Evolutionary conservation across 2,797 vertebrate genomes (phyloP).

Genomic region (Labeo calbasu): DNA sequence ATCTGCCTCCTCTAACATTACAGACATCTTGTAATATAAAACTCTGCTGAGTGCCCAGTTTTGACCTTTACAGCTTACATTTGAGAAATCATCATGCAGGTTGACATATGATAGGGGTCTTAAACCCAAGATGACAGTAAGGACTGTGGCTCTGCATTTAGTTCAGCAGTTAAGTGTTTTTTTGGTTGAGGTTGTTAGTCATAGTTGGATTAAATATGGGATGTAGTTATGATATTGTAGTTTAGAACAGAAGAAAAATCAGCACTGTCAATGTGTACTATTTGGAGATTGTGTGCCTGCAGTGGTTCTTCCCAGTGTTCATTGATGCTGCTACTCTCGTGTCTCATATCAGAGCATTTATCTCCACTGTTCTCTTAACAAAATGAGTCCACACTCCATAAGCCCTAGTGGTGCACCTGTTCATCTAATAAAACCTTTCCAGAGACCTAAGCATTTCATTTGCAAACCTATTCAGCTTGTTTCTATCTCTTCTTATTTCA

Average conservation of each 20-base stretch:
- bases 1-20: constrained; percentile 28
- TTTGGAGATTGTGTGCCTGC: background rate
- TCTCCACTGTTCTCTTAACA: constrained; percentile 33
- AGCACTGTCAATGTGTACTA: background rate
- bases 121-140: background rate
- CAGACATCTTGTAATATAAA: constrained; percentile 39
- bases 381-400: constrained; percentile 28
- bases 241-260: background rate
- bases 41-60: constrained; percentile 20
- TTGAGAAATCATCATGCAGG: constrained; percentile 29
- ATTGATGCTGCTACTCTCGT: background rate
- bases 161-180: background rate
- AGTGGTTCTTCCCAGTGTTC: background rate
- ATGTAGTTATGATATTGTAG: background rate
- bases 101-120: constrained; percentile 1
- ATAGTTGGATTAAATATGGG: background rate
- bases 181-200: background rate
- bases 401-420: constrained; percentile 24
- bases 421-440: constrained; percentile 31
- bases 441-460: constrained; percentile 29
- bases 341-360: constrained; percentile 17
- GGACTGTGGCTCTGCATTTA: constrained; percentile 4
- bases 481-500: constrained; percentile 11
- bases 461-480: constrained; percentile 10
- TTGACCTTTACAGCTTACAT: constrained; percentile 32